Evolutionary conservation across 2,113 vertebrate species (phyloP).

Genomic region (Psettodes erumei): DNA sequence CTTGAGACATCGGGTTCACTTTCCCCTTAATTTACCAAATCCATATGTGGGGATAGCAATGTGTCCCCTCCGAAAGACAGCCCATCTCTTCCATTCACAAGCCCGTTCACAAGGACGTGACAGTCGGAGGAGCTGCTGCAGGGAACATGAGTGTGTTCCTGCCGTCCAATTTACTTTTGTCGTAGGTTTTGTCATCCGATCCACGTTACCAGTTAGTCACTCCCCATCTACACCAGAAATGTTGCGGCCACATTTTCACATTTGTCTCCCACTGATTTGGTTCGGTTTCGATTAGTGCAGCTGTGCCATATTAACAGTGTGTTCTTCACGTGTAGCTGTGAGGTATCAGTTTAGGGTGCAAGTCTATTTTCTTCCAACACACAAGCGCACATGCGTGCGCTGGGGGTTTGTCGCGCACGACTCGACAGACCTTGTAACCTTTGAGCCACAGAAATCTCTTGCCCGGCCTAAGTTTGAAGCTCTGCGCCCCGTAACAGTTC

Average conservation of each 20-base stretch:
- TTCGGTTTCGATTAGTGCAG: neutral
- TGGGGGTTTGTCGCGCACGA: too few relatives aligned
- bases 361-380: neutral
- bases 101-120: neutral
- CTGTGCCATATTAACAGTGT: neutral
- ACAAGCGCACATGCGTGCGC: too few relatives aligned
- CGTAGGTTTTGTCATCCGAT: neutral
- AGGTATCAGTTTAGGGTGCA: neutral
- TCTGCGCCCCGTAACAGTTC: constrained; percentile 52
- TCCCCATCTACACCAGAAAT: neutral
- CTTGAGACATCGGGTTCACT: constrained; percentile 6
- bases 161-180: neutral
- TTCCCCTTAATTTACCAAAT: constrained; percentile 26
- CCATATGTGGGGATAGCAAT: neutral
- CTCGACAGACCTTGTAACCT: neutral
- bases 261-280: neutral
- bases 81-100: neutral
- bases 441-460: constrained; percentile 23
- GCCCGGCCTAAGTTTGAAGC: constrained; percentile 55
- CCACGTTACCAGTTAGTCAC: neutral
- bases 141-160: neutral
- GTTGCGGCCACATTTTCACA: neutral
- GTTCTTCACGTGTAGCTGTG: neutral
- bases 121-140: neutral
- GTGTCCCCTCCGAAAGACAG: neutral